Evolutionary conservation across 1,140 invertebrate species (phyloP), one percentile per base, ranked within the genome.

Genomic region (Drosophila subobscura): DNA sequence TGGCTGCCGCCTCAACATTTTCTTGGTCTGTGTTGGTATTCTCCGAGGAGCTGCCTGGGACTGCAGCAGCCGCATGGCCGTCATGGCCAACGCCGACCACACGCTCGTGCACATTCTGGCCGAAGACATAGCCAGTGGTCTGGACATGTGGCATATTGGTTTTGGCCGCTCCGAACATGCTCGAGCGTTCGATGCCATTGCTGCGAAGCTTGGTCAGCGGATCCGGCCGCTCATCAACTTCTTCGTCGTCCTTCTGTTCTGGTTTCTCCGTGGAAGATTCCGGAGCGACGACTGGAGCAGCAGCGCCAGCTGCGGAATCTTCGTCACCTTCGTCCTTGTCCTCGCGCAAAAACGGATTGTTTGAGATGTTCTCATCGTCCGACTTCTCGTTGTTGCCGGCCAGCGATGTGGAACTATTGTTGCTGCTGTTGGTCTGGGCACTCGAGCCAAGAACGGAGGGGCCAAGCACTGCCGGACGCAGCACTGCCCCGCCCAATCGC

Each of bases 61-160:
- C 33, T 12, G 33, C 33, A 37, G 33, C 3, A 4, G 33, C 33
- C 33, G 12, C 33, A 37, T 37, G 33, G 33, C 10, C 33, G 33
- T 37, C 33, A 37, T 27, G 25, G 25, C 33, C 33, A 37, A 37
- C 33, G 0, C 92, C 93, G 14, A 95, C 93, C 14, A 97, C 97
- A 72, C 96, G 93, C 74, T 97, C 96, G 90, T 96, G 95, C 40
- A 98, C 93, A 92, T 97, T 97, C 89, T 97, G 96, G n/a, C 97
- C 97, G 92, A 98, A 98, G 4, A 98, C 95, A 93, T 97, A 98
- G 50, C 94, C 94, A 29, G 93, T 89, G 64, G 75, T 75, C 52
- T 91, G 81, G 4, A 89, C 78, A 47, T 79, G 70, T 41, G 90
- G 90, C 72, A 91, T 89, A 42, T 75, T 89, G 46, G 66, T 80